phyloP scores from a whole-genome alignment of 2,888 invertebrate genomes.

The Nycteola revayana region DNA sequence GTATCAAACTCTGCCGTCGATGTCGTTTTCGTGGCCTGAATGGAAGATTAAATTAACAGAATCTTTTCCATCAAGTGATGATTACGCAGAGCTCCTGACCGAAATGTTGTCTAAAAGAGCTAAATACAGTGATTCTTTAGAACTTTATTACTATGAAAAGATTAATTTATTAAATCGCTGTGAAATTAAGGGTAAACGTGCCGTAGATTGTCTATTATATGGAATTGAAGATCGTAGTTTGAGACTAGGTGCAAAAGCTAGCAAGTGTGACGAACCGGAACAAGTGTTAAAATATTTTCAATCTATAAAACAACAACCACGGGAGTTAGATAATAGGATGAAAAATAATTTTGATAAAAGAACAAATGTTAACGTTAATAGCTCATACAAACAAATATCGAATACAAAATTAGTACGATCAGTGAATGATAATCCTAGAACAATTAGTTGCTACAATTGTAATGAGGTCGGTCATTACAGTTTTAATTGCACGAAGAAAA shows the following conservation, averaged over 20 bases:
- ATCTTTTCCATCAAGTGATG: constrained; percentile 2
- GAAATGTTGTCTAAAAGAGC: constrained; percentile 16
- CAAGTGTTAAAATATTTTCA: constrained; percentile 6
- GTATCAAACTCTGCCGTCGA: constrained; percentile 12
- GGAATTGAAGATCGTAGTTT: constrained; percentile 11
- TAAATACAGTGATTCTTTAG: constrained; percentile 14
- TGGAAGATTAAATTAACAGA: constrained; percentile 10
- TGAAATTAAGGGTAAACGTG: constrained; percentile 11
- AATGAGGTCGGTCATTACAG: constrained; percentile 7
- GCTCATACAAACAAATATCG: background rate
- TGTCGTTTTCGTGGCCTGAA: constrained; percentile 15
- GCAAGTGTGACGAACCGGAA: background rate
- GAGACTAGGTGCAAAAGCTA: constrained; percentile 4
- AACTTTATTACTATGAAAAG: constrained; percentile 20
- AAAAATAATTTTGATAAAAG: background rate
- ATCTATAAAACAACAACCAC: constrained; percentile 3
- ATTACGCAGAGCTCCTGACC: constrained; percentile 2
- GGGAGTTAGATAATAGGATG: background rate
- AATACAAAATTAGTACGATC: background rate
- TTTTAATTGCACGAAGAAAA: constrained; percentile 7
- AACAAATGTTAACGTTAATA: background rate
- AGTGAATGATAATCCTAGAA: background rate
- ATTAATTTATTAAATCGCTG: constrained; percentile 16
- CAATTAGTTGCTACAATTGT: constrained; percentile 4
- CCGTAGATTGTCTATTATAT: constrained; percentile 13